A percentile compares a stretch with the other conserved stretches of the same genome.
Conservation (phyloP, 1,140 invertebrate genomes). For the Drosophila mayri region DNA sequence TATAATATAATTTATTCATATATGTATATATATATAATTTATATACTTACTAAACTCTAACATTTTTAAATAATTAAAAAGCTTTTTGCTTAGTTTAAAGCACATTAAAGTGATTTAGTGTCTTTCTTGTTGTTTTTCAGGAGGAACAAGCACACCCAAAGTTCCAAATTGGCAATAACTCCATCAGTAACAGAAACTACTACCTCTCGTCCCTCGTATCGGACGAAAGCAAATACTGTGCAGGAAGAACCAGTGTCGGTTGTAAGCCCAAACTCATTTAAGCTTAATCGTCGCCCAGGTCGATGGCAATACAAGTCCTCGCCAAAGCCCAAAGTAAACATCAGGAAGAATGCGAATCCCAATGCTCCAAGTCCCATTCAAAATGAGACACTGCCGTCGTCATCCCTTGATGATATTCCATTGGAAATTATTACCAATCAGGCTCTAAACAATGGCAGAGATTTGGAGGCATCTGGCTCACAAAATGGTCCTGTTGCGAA, state of each 20-base stretch:
- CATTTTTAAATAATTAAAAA: neutral
- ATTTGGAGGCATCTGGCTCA: conserved; percentile 89
- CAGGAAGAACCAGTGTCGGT: conserved; percentile 86
- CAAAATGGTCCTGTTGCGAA: conserved; percentile 87
- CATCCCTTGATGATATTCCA: conserved; percentile 30
- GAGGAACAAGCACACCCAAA: conserved; percentile 80
- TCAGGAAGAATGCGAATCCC: conserved; percentile 87
- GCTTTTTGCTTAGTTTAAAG: neutral
- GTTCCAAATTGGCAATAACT: conserved; percentile 73
- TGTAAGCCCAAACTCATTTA: conserved; percentile 90
- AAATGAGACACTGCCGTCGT: conserved; percentile 26
- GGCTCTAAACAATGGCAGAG: conserved; percentile 79
- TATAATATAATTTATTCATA: no score
- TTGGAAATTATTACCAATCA: conserved; percentile 46
- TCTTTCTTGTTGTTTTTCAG: no score
- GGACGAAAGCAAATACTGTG: conserved; percentile 87
- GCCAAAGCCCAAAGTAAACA: conserved; percentile 93
- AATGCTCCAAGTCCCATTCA: conserved; percentile 19
- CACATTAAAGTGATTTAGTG: no score
- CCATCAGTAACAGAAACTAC: conserved; percentile 71
- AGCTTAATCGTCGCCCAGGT: conserved; percentile 90
- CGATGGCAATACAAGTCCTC: conserved; percentile 95
- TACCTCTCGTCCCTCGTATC: conserved; percentile 86
- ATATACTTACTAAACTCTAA: no score
- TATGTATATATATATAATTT: no score